Evolutionary conservation across 2,888 invertebrate genomes (phyloP).

Genomic region (Diloba caeruleocephala): DNA sequence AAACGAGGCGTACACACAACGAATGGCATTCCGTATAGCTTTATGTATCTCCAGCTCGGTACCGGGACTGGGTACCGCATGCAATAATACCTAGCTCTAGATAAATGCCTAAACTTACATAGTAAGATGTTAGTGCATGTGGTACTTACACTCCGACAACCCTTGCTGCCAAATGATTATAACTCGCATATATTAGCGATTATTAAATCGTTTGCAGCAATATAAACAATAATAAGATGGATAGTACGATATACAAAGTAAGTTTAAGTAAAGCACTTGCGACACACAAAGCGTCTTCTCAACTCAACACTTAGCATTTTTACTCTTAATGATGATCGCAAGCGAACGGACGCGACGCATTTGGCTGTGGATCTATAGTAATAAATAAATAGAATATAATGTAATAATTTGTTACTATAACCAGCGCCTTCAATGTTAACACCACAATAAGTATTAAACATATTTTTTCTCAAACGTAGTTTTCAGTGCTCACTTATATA

Average conservation of each 20-base stretch:
- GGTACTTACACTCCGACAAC: constrained; percentile 65
- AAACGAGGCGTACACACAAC: constrained; percentile 39
- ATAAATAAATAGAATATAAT: constrained; percentile 57
- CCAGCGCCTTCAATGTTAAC: constrained; percentile 67
- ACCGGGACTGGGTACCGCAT: constrained; percentile 62
- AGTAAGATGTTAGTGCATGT: constrained; percentile 64
- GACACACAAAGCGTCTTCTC: constrained; percentile 82
- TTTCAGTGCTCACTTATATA: constrained; percentile 66
- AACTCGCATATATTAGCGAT: constrained; percentile 62
- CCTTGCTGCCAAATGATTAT: constrained; percentile 70
- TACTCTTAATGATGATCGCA: constrained; percentile 58
- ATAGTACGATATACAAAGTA: constrained; percentile 85
- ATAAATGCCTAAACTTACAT: constrained; percentile 38
- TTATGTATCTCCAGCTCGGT: constrained; percentile 52
- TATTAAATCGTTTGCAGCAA: constrained; percentile 72
- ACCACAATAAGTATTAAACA: constrained; percentile 62
- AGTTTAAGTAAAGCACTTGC: constrained; percentile 84
- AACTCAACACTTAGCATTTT: constrained; percentile 58
- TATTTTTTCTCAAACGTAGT: constrained; percentile 60
- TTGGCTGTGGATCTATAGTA: constrained; percentile 77
- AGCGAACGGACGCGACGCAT: constrained; percentile 71
- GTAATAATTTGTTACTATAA: constrained; percentile 67
- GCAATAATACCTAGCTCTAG: constrained; percentile 56
- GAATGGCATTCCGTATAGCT: constrained; percentile 45
- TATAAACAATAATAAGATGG: constrained; percentile 75